Base-by-base conservation (phyloP, 2,888 invertebrate species). In the Apodemia mormo region DNA sequence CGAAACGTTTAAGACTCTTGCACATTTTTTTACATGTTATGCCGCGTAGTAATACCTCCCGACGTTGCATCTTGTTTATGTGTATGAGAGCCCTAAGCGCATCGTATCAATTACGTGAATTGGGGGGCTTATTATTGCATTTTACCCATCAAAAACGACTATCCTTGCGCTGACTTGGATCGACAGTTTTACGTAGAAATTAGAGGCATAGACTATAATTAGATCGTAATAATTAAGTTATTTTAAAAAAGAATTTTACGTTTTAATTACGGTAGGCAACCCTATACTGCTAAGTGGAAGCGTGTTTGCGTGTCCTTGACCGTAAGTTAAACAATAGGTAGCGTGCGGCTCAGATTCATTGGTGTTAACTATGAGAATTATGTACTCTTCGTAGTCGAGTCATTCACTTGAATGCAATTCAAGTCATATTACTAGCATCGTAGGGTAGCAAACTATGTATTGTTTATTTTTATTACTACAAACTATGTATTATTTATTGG, bases 281-380 rank as follows among this genome's bases (percentile, higher is more conserved):
- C 61, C 61, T 61, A 22, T 22, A 22, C 22, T 22, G 22, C 22
- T 22, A 61, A 33, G 33, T 61, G 33, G 33, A 37, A 61, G 65
- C 54, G 65, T 68, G 68, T 71, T 72, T 70, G 75, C 75, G 75
- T 67, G 74, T 72, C 76, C 77, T 76, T 77, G 77, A 76, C 76
- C 76, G 71, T 69, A 65, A 68, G 40, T 52, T 64, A 68, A 29
- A 69, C 69, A 69, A 69, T 69, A 54, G 65, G 30, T 69, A 29
- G 69, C 65, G 65, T 65, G 65, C 40, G 67, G 56, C 29, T 58
- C 30, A 56, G n/a, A 61, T 61, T 61, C 61, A 61, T 14, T 61
- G 33, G 61, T 37, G 61, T 61, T 61, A 37, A 61, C 61, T 65
- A 54, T 69, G 69, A 43, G 69, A 69, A 68, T 68, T 49, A 52